These are phyloP conservation scores for Tipula lateralis DNA, from an alignment of 2,888 invertebrate genomes.

Conservation along the genomic window DNA sequence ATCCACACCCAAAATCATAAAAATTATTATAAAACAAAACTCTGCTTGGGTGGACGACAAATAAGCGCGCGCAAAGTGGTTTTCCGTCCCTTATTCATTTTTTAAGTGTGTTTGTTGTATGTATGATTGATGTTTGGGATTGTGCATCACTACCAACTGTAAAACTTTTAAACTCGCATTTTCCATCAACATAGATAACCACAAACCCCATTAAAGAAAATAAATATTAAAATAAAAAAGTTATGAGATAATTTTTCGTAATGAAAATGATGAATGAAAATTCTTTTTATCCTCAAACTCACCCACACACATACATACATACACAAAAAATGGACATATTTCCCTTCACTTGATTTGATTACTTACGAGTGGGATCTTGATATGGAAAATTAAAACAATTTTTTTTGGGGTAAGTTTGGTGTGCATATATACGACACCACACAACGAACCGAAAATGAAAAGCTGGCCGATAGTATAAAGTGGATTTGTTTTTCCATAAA, in stretches of 20 bases:
- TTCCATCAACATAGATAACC: not conserved
- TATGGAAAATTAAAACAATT: not conserved
- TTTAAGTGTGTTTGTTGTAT: no score
- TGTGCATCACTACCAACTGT: not conserved
- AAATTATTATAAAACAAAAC: not conserved
- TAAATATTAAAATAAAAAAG: not conserved
- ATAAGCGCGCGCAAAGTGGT: not conserved
- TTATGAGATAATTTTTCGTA: not conserved
- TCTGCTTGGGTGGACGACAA: not conserved
- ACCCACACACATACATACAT: no score
- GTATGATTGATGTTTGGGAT: not conserved
- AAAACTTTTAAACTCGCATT: not conserved
- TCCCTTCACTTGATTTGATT: not conserved
- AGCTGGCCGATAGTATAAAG: not conserved
- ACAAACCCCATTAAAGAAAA: not conserved
- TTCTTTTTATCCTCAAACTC: not conserved
- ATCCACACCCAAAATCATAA: not conserved
- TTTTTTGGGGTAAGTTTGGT: no score
- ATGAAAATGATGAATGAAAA: slow-evolving; percentile 24
- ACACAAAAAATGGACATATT: not conserved
- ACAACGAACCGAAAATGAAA: not conserved
- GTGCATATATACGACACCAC: no score
- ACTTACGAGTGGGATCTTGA: not conserved
- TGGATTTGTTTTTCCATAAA: not conserved
- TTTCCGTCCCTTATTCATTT: not conserved